Conservation (phyloP, 2,113 vertebrate genomes). For the Pangasianodon gigas region DNA sequence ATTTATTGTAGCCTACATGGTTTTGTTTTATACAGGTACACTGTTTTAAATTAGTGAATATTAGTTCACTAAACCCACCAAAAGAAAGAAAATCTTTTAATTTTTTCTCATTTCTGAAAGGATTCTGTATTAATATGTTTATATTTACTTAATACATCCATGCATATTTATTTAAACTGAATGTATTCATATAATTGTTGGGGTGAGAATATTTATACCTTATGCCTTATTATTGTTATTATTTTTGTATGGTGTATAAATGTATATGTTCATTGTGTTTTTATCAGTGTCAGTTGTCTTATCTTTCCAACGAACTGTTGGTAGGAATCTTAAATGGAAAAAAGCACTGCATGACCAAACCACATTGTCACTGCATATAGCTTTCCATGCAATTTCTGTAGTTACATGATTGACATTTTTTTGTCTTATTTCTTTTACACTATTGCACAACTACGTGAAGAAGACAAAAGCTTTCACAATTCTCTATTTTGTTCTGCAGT, state of each 20-base stretch:
- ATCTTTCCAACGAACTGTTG: conserved; percentile 48
- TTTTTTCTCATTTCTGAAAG: conserved; percentile 56
- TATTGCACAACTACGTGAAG: conserved; percentile 33
- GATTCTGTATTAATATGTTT: conserved; percentile 70
- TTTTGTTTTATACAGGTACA: conserved; percentile 80
- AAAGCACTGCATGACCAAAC: conserved; percentile 79
- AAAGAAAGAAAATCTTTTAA: conserved; percentile 69
- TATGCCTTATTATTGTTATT: conserved; percentile 66
- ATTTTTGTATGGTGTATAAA: conserved; percentile 63
- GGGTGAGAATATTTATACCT: conserved; percentile 75
- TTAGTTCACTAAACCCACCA: conserved; percentile 57
- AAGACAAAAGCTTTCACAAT: background rate
- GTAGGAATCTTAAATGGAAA: conserved; percentile 63
- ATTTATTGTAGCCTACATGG: conserved; percentile 72
- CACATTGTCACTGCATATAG: conserved; percentile 54
- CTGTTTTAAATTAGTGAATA: conserved; percentile 67
- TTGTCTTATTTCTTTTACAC: conserved; percentile 18
- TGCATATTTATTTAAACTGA: conserved; percentile 78
- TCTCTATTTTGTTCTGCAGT: conserved; percentile 34
- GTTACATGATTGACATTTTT: conserved; percentile 16
- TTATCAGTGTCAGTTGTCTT: conserved; percentile 32
- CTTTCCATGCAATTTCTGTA: conserved; percentile 37
- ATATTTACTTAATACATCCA: conserved; percentile 69
- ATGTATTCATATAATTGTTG: conserved; percentile 69
- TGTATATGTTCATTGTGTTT: conserved; percentile 64